phyloP scores from a whole-genome alignment of 1,140 invertebrate species.

The Bombus difficillimus region DNA sequence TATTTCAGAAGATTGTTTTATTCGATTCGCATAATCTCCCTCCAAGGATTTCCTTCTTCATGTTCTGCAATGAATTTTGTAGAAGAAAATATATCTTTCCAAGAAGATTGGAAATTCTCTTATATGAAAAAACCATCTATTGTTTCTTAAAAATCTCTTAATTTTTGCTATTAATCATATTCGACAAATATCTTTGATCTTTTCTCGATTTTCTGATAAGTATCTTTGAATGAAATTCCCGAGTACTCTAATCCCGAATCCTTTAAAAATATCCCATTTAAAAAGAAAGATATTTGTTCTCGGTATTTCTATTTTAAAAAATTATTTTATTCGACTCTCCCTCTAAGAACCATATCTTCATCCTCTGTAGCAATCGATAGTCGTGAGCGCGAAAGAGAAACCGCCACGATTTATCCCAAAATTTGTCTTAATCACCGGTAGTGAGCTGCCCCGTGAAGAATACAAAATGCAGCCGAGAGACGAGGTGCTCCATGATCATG shows the following conservation, averaged over 20 bases:
- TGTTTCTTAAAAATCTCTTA: too few species aligned
- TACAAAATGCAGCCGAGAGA: not conserved
- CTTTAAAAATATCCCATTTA: not conserved
- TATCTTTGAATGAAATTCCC: too few species aligned
- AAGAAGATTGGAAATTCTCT: not conserved
- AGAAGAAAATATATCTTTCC: not conserved
- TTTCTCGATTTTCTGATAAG: too few species aligned
- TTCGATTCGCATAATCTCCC: slow-evolving; percentile 7
- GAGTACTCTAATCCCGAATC: not conserved
- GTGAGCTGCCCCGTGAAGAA: not conserved
- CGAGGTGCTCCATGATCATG: slow-evolving; percentile 21
- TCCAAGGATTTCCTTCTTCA: not conserved
- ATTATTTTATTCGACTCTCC: not conserved
- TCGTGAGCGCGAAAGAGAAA: not conserved
- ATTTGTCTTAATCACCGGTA: slow-evolving; percentile 17
- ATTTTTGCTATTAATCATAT: too few species aligned
- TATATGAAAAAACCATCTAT: not conserved
- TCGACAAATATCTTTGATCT: too few species aligned
- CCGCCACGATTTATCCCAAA: not conserved
- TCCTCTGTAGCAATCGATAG: not conserved
- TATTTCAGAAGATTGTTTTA: not conserved
- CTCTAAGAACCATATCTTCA: not conserved
- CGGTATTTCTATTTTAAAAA: not conserved
- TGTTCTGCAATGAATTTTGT: not conserved
- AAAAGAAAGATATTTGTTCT: not conserved